Evolutionary conservation across 2,888 invertebrate genomes (phyloP).

Genomic region (Ellobium chinense): DNA sequence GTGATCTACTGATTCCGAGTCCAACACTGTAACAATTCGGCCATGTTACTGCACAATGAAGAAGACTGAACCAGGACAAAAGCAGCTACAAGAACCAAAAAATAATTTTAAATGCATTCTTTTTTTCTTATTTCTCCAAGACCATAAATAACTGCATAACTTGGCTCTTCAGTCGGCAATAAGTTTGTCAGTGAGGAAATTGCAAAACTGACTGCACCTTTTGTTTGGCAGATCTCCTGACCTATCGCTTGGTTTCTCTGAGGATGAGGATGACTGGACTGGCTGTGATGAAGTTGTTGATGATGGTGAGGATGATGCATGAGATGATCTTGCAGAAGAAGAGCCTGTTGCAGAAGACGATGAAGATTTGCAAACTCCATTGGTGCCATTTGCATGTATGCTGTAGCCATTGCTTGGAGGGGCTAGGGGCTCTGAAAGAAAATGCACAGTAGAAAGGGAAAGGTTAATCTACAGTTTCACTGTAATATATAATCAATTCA

Average conservation of each 20-base stretch:
- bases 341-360: conserved; percentile 9
- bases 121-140: too few relatives aligned
- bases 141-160: too few relatives aligned
- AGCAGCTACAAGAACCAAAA: too few relatives aligned
- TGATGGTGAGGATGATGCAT: conserved; percentile 2
- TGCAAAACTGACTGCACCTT: too few relatives aligned
- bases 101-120: too few relatives aligned
- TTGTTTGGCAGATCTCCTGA: conserved; percentile 33
- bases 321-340: conserved; percentile 11
- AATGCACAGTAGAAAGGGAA: neutral
- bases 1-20: too few relatives aligned
- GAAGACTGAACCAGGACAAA: too few relatives aligned
- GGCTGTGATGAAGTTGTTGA: neutral
- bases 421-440: conserved; percentile 55
- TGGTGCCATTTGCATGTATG: conserved; percentile 68
- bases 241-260: conserved; percentile 9
- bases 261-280: neutral
- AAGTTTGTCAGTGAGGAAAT: too few relatives aligned
- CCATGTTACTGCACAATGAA: too few relatives aligned
- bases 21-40: too few relatives aligned
- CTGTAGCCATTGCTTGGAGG: conserved; percentile 68
- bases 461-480: neutral
- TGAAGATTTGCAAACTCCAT: conserved; percentile 58
- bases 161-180: too few relatives aligned
- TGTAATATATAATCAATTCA: neutral